Evolutionary conservation across 2,797 vertebrate genomes (phyloP), one percentile per base, ranked within the genome.

Genomic region (Falco berigora): DNA sequence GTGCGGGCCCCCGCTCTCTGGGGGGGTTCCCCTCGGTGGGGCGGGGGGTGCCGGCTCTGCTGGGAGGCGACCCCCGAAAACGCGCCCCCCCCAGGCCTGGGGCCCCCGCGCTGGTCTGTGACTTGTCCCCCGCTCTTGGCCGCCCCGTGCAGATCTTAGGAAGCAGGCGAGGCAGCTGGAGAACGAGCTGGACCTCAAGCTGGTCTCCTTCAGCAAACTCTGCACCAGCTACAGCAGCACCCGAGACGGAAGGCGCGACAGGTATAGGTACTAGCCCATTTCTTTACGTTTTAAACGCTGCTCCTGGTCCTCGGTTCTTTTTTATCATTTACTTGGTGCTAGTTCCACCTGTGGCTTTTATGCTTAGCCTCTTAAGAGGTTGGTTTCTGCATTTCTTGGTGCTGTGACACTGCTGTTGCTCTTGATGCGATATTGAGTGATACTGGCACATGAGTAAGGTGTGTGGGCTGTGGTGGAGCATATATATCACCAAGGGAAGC

Each of bases 131-230:
- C 3, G 3, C 62, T 55, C 27, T 87, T 12, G n/a, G 58, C 42
- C 14, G 24, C 81, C 63, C 83, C 50, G n/a, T 82, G 90, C 72
- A 99, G 99, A 99, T 97, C 98, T 99, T 97, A 97, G 99, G 96
- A 99, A 99, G 97, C 99, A 99, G 98, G 99, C 99, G 55, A 98
- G 99, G 89, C 99, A 99, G 97, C 96, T 99, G 97, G 99, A 99
- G 97, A 99, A 99, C 55, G 99, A 99, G 97, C 98, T 99, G 61
- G 99, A 99, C 97, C 97, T 99, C 95, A 99, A 99, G 96, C 97
- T 99, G 95, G 99, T 99, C 52, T 99, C 99, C 88, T 99, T 99
- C 98, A 99, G 99, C 98, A 99, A 99, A 97, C 98, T 99, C 23
- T 99, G 99, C 96, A 99, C 99, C 94, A 99, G 99, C 97, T 99